phyloP scores from a whole-genome alignment of 1,140 invertebrate species.

The Adoxophyes honmai region DNA sequence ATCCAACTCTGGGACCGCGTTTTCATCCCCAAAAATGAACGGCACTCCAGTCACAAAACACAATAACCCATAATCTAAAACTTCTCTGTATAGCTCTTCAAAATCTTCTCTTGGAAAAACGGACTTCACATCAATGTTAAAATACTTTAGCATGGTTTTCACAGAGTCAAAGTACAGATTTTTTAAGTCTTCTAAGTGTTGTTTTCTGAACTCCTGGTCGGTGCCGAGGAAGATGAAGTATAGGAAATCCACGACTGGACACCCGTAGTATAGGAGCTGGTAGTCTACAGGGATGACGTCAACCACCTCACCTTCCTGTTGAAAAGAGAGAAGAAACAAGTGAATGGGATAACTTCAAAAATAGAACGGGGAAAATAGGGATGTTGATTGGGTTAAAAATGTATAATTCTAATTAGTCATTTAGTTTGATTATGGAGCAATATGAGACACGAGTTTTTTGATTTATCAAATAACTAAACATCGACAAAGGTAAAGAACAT shows the following conservation, averaged over 20 bases:
- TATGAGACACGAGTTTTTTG: no score
- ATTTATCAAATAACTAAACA: no score
- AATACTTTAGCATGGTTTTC: constrained; percentile 30
- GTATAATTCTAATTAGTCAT: no score
- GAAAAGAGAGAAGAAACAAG: no score
- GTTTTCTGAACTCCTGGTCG: constrained; percentile 32
- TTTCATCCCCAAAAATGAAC: constrained; percentile 23
- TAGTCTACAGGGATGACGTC: constrained; percentile 41
- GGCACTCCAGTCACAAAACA: constrained; percentile 21
- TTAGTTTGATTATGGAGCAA: no score
- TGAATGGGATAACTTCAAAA: no score
- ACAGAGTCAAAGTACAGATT: constrained; percentile 36
- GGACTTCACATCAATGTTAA: constrained; percentile 31
- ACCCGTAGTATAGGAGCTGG: constrained; percentile 39
- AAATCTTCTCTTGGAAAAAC: constrained; percentile 30
- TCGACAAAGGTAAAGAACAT: no score
- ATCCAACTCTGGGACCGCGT: constrained; percentile 26
- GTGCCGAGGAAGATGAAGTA: constrained; percentile 38
- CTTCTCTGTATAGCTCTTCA: constrained; percentile 28
- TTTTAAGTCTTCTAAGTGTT: constrained; percentile 35
- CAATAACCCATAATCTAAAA: constrained; percentile 29
- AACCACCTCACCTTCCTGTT: constrained; percentile 33
- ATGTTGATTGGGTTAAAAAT: no score
- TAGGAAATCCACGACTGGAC: constrained; percentile 37
- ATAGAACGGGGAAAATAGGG: no score